These are phyloP conservation scores for Agriopis aurantiaria DNA, from an alignment of 2,888 invertebrate species.

Conservation along the genomic window DNA sequence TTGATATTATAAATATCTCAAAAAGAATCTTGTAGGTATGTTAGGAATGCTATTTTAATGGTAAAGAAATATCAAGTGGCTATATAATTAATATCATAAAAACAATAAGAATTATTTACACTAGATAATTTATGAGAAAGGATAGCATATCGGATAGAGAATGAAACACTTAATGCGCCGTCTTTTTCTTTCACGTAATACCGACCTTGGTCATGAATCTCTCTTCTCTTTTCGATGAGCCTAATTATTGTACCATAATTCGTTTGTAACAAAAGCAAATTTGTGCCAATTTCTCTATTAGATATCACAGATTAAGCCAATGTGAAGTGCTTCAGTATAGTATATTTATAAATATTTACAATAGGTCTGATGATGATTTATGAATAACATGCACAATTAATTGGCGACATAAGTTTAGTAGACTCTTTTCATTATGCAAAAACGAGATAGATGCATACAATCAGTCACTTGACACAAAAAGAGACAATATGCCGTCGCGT, in stretches of 20 bases:
- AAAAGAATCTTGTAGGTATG: too few species aligned
- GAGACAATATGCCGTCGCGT: too few species aligned
- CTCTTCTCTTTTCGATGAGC: slow-evolving; percentile 21
- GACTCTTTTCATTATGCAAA: neutral
- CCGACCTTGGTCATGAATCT: neutral
- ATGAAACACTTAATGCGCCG: neutral
- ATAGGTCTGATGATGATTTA: slow-evolving; percentile 36
- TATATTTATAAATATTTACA: slow-evolving; percentile 40
- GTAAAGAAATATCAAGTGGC: slow-evolving; percentile 62
- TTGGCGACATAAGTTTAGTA: too few species aligned
- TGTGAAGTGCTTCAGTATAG: slow-evolving; percentile 57
- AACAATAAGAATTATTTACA: slow-evolving; percentile 48
- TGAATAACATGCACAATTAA: slow-evolving; percentile 17
- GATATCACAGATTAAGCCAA: slow-evolving; percentile 84
- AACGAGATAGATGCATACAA: neutral
- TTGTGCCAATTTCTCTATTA: slow-evolving; percentile 69
- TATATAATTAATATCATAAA: slow-evolving; percentile 64
- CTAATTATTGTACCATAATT: slow-evolving; percentile 36
- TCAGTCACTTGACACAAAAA: too few species aligned
- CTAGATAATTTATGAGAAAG: slow-evolving; percentile 11
- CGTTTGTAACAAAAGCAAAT: slow-evolving; percentile 49
- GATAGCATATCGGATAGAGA: neutral
- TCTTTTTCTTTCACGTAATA: slow-evolving; percentile 4
- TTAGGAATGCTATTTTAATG: too few species aligned
- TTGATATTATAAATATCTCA: too few species aligned